Evolutionary conservation across 2,888 invertebrate species (phyloP).

Genomic region (Eueremaeus valkanovi): DNA sequence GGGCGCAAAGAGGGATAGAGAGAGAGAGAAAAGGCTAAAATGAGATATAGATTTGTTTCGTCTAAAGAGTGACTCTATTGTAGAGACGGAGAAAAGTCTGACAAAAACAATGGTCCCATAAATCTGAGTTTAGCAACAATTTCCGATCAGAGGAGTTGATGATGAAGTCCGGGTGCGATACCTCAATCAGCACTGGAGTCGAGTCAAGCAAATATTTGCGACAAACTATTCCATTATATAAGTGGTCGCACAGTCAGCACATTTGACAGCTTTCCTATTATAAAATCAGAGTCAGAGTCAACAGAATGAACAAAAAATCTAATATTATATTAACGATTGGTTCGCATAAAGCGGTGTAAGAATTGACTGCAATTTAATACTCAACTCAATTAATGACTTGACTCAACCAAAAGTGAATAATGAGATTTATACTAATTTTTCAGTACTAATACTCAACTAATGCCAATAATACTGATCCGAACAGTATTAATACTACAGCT

Average conservation of each 20-base stretch:
- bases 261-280: neutral
- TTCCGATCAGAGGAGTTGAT: neutral
- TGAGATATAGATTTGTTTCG: constrained; percentile 1
- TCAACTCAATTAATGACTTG: neutral
- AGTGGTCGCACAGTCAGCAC: too few species aligned
- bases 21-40: neutral
- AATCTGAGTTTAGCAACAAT: neutral
- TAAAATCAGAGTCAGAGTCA: too few species aligned
- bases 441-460: neutral
- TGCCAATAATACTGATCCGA: neutral
- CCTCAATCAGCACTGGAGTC: neutral
- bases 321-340: too few species aligned
- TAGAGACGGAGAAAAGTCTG: too few species aligned
- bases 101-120: neutral
- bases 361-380: constrained; percentile 2
- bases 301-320: too few species aligned
- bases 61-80: too few species aligned
- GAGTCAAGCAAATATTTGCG: neutral
- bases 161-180: neutral
- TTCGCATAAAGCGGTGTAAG: neutral
- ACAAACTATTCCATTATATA: neutral
- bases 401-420: neutral
- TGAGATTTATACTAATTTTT: constrained; percentile 12
- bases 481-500: neutral
- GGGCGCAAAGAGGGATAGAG: neutral